Evolutionary conservation across 1,140 invertebrate genomes (phyloP), one percentile per base, ranked within the genome.

Genomic region (Leptopilina clavipes): DNA sequence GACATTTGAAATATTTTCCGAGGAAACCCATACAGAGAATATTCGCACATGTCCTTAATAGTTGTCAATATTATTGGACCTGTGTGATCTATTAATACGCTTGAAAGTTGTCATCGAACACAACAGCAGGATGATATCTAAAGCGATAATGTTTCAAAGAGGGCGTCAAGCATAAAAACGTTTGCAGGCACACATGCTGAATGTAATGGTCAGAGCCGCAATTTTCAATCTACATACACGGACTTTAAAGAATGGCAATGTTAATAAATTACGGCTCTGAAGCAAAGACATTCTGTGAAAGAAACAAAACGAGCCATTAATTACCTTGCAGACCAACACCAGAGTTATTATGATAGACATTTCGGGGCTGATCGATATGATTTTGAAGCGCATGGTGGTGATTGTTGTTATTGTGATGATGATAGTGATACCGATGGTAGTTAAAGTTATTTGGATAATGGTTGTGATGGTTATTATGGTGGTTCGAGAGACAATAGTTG

Each of bases 311-410:
- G 77, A 83, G 81, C 81, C 78, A 81, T 79, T 79, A 88, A 87
- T 92, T 93, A 93, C 93, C 92, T 93, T 92, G 90, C 90, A 93
- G 92, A 92, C 92, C 93, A 87, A 90, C 90, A 92, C 90, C 90
- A 79, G 92, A 91, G 86, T 93, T 92, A 91, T 92, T 92, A 90
- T 93, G 92, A 90, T 92, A 92, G 85, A 91, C 87, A 89, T 90
- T 91, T 88, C 90, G 89, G 87, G 90, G 91, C 88, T 93, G 92
- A 89, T 91, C 91, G 84, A 89, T 92, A 88, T 92, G 91, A 86
- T 92, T 93, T 88, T 91, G 91, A 86, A 91, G 90, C 83, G 91
- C 88, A 85, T 91, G 90, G 84, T 91, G 89, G 78, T 89, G 87
- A 85, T 90, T 90, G 86, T 90, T 90, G 87, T 90, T 91, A 85